Evolutionary conservation across 64 coral and sea anemone genomes (phyloP), one percentile per base, ranked within the genome.

Genomic region (Actinia tenebrosa): DNA sequence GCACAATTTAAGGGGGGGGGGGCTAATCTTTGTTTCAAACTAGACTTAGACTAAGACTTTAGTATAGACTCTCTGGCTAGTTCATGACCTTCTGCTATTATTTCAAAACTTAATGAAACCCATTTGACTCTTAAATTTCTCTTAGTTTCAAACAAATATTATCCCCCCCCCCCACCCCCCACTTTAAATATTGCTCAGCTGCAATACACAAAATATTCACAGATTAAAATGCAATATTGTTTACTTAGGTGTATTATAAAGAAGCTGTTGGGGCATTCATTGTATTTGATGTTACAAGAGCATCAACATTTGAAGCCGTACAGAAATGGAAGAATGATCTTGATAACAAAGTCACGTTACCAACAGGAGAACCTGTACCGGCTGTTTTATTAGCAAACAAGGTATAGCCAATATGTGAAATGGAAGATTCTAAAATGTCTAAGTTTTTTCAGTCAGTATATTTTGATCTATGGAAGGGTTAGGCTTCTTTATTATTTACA

Each of bases 261-360:
- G 96, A 98, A 80, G 96, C 96, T 20, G 96, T 98, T 44, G 96
- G 90, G 82, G 96, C 96, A 5, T 95, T 98, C 18, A 92, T 98
- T 53, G 96, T 92, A 1, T 98, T 98, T 87, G 96, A 98, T 83
- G 96, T 98, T 63, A 98, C 96, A 60, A 94, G 96, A 82, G 96
- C 96, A 53, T 90, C 92, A 78, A 98, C 96, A 63, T 98, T 98
- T 95, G 92, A 94, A 62, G 92, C 93, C 44, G 93, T 98, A 44
- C 93, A 98, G 78, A 95, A 95, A 88, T 98, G 96, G 96, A 98
- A 98, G 86, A 95, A 92, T 91, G 96, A 98, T 82, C 91, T 98
- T 80, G 96, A 98, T 46, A 93, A 68, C 63, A 98, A 98, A 91
- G 80, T 95, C 47, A 85, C 87, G 30, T 90, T 98, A 62, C 93